Base-by-base conservation (phyloP, 1,140 invertebrate genomes). In the Pissodes strobi region DNA sequence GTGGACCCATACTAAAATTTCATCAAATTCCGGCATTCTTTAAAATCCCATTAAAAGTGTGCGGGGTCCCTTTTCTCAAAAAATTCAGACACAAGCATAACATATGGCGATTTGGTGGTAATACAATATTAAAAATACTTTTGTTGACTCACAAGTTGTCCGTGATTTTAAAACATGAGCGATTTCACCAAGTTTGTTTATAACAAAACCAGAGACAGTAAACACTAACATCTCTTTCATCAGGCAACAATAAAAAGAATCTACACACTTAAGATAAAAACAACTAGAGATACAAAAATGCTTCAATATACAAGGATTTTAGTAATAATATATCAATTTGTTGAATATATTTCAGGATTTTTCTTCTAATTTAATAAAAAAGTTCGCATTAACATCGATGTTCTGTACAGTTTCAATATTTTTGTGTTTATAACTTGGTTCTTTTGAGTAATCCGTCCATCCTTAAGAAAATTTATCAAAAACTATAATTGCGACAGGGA, bases 281-380 rank as follows among this genome's bases (percentile, higher is more conserved):
- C 63, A 65, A 65, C 63, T 65, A 65, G 53, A 65, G 51, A 58
- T 65, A 65, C 55, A 65, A 65, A 65, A 65, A 59, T 65, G 53
- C 56, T 64, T 34, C 34, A 56, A 51, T 65, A 58, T 65, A 58
- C 63, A 65, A 58, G 59, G 55, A 57, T 48, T 64, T 57, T 55
- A 39, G 30, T 38, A 41, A 17, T 64, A 64, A 62, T 64, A 56
- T 63, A 64, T 48, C 25, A 63, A 27, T 25, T 49, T 53, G 10
- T 56, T 45, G 53, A 58, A 64, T 62, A 63, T 64, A 64, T 64
- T 52, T 59, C 63, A 65, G 63, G 55, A 56, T 65, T 23, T 39
- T 43, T 52, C 17, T 51, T 62, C 30, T 62, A 39, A 17, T 65
- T 38, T 65, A 41, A 65, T 65, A 65, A 65, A 65, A 65, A 65